phyloP scores from a whole-genome alignment of 2,113 vertebrate genomes.

The Microcebus griseorufus region DNA sequence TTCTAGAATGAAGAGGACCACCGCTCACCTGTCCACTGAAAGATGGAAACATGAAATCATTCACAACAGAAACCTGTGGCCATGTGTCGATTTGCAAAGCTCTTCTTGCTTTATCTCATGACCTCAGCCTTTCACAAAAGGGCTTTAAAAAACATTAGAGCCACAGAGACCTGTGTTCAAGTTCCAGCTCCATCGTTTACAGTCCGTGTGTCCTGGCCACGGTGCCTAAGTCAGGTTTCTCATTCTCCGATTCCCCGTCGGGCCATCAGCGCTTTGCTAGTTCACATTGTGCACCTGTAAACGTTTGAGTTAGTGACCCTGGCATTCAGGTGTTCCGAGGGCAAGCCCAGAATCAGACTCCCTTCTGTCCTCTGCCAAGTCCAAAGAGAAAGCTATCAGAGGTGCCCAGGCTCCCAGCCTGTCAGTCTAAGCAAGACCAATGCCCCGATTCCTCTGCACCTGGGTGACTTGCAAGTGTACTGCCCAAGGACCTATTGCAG shows the following conservation, averaged over 20 bases:
- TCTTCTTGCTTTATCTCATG: background rate
- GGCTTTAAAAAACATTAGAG: background rate
- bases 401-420: background rate
- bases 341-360: background rate
- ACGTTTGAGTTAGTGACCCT: background rate
- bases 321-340: background rate
- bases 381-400: background rate
- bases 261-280: fast-evolving
- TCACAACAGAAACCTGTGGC: background rate
- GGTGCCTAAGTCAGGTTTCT: background rate
- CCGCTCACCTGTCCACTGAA: background rate
- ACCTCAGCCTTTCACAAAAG: background rate
- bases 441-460: fast-evolving
- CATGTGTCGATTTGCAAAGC: background rate
- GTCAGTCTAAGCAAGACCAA: background rate
- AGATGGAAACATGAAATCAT: background rate
- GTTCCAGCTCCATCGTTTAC: background rate
- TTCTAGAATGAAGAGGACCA: background rate
- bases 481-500: background rate
- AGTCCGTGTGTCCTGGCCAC: fast-evolving
- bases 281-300: background rate
- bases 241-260: background rate
- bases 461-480: fast-evolving
- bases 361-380: background rate
- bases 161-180: background rate